Evolutionary conservation across 1,140 invertebrate genomes (phyloP), one percentile per base, ranked within the genome.

Genomic region (Hypothenemus hampei): DNA sequence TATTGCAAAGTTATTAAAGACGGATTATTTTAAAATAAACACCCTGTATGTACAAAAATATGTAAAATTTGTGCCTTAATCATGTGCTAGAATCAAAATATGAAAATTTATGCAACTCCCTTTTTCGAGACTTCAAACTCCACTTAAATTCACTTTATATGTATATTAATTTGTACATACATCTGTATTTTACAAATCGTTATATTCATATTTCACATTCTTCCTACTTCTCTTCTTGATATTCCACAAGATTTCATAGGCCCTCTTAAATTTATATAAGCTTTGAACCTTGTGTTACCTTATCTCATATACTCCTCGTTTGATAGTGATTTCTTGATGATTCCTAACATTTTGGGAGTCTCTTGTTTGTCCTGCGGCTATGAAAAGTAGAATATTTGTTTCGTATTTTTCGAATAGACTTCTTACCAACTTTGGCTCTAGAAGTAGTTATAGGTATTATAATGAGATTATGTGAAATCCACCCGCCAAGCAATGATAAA

Each of bases 231-330:
- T 73, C 57, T 82, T 81, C 66, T 92, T 91, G 39, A 88, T 87
- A 50, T 84, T 88, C 3, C 91, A 94, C 0, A 97, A 73, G 19
- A 89, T 85, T 65, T 93, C 90, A 65, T 94, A 97, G 0, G 93
- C 92, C 70, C 91, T 81, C 67, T n/a, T 96, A 91, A 57, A 97
- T 91, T 66, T 96, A 89, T 75, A 96, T 90, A 65, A 97, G 97
- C 48, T 79, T 84, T 95, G 87, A 1, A 90, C 91, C 4, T 72
- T 74, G 8, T 73, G 70, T 8, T 78, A 74, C 52, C 82, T 77
- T 0, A 74, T 71, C 1, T 79, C 76, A 60, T 89, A 72, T 23
- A 78, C 77, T 39, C 90, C 72, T 82, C 91, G 97, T 46, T 76
- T 81, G 0, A 81, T 65, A 1, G 87, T 92, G 4, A 98, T 91